Evolutionary conservation across 2,888 invertebrate genomes (phyloP).

Genomic region (Chymomyza fuscimana): DNA sequence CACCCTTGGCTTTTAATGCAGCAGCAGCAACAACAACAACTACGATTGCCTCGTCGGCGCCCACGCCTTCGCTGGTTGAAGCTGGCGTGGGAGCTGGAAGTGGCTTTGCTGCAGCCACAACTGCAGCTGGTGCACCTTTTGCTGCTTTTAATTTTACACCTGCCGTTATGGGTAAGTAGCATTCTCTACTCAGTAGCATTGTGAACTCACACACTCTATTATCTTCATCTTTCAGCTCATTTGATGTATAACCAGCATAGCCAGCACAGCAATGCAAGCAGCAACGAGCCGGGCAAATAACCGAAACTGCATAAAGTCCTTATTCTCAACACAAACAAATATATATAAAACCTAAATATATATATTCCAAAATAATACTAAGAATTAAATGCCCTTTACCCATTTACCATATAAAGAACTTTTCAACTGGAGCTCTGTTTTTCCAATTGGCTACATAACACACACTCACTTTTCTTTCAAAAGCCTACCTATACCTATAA

Average conservation of each 20-base stretch:
- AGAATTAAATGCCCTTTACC: not conserved
- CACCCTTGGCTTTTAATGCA: constrained; percentile 18
- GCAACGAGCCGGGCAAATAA: constrained; percentile 2
- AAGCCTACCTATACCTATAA: too few species aligned
- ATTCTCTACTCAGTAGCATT: not conserved
- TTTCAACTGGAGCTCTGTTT: too few species aligned
- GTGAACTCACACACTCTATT: constrained; percentile 15
- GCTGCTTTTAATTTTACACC: constrained; percentile 30
- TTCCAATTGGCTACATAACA: too few species aligned
- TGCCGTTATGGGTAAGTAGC: constrained; percentile 7
- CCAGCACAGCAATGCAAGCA: not conserved
- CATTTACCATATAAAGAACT: not conserved
- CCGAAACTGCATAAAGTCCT: not conserved
- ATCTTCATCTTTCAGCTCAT: not conserved
- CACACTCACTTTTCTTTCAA: too few species aligned
- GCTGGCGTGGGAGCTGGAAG: constrained; percentile 13
- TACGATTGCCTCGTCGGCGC: constrained; percentile 17
- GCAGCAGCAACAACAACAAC: constrained; percentile 34
- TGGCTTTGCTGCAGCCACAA: constrained; percentile 3
- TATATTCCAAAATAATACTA: not conserved
- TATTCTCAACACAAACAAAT: not conserved
- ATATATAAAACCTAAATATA: not conserved
- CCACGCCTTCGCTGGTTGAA: constrained; percentile 19
- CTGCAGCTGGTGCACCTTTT: constrained; percentile 18
- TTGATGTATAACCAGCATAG: constrained; percentile 6